Base-by-base conservation (phyloP, 2,888 invertebrate genomes). In the Lycaena phlaeas region DNA sequence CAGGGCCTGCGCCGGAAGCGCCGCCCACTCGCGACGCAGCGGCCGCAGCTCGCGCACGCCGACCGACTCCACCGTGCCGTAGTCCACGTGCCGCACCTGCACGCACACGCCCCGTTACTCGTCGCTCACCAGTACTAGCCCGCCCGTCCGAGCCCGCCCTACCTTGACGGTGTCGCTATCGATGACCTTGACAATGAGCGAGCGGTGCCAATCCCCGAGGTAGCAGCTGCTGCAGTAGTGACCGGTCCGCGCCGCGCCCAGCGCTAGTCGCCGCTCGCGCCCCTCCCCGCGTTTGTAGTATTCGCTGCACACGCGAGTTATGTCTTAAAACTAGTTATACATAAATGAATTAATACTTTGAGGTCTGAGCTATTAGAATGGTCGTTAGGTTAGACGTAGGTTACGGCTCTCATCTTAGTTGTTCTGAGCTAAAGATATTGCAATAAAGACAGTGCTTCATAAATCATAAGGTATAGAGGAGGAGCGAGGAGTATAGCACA, bases 31-130 rank as follows among this genome's bases (percentile, higher is more conserved):
- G 22, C 65, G 66, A 51, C 52, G 71, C 53, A 87, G 70, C 43
- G 76, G 61, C 49, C 57, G 57, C 59, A 81, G 71, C 48, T 3
- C 17, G 4, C n/a, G 0, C 49, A 27, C 2, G 15, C 0, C 52
- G 69, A 72, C 41, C 57, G 54, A 22, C 44, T 72, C 71, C 59
- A 87, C 79, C 30, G 87, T 87, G 57, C 87, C 88, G 68, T 86
- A 87, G 74, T 88, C 88, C 50, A 87, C 68, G 67, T 85, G 87
- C 27, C 85, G 84, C 53, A 87, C 84, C 86, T 87, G 59, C 45
- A 50, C 14, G 7, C 28, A 12, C 15, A 2, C 29, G 2, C 28
- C 9, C 12, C n/a, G n/a, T n/a, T n/a, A n/a, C n/a, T n/a, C n/a
- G n/a, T n/a, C n/a, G n/a, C n/a, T n/a, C n/a, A n/a, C n/a, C n/a